Evolutionary conservation across 1,140 invertebrate species (phyloP), one percentile per base, ranked within the genome.

Genomic region (Drosophila cardini): DNA sequence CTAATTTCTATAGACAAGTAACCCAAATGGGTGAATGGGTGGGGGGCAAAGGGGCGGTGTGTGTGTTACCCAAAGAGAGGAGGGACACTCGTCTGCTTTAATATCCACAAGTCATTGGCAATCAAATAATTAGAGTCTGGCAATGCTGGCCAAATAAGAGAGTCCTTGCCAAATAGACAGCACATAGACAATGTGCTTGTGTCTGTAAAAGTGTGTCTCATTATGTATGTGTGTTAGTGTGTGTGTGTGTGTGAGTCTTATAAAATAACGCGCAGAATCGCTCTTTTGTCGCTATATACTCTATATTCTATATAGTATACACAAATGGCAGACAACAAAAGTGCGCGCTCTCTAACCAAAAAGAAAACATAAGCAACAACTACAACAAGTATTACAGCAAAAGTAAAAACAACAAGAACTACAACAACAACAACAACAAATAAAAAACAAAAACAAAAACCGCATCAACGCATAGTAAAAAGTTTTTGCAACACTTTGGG

Each of bases 101-200:
- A 53, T 55, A 68, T 73, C 48, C 64, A 68, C 71, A 74, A 77
- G 65, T 79, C 74, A 79, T 79, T 79, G 74, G 73, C 77, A 77
- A 79, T 79, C 74, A 70, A 79, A 79, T 79, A 79, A 77, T 79
- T 76, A 79, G 58, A 73, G 69, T 68, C 77, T 79, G 76, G 75
- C 75, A 77, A 77, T 77, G 73, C 67, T 62, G 73, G 43, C 45
- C 61, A 36, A 63, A 65, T 9, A 34, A 71, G 67, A 78, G 58
- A 78, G 43, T 58, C 32, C 36, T 21, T 11, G 15, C 34, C 32
- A 65, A 21, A 68, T 42, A 43, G n/a, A n/a, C n/a, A 4, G 21
- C 10, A 15, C 32, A 65, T 16, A 60, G 53, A 62, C 56, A 65
- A 72, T 45, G 15, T 45, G 46, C 36, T 1, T 63, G 26, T 34